phyloP scores from a whole-genome alignment of 2,797 vertebrate species.

The Ctenochaetus hawaiiensis region DNA sequence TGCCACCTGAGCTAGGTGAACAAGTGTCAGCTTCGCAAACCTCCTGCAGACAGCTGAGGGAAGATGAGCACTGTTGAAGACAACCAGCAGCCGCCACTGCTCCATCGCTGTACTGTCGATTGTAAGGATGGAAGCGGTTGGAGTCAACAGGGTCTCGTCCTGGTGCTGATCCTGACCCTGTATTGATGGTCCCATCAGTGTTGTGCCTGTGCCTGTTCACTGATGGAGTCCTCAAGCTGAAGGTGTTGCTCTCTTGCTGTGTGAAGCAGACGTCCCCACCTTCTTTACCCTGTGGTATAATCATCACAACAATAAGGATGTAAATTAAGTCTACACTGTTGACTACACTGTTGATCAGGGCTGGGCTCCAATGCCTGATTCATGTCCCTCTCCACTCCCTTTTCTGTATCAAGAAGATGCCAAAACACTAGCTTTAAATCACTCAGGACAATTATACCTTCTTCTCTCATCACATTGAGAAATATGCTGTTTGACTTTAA shows the following conservation, averaged over 20 bases:
- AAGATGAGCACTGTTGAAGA: conserved; percentile 47
- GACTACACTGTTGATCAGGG: neutral
- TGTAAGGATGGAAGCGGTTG: conserved; percentile 91
- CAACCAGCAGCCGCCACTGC: conserved; percentile 49
- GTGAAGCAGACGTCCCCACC: conserved; percentile 36
- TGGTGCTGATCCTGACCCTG: conserved; percentile 22
- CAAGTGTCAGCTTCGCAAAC: conserved; percentile 46
- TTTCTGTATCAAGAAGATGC: conserved; percentile 9
- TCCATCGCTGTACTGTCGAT: conserved; percentile 88
- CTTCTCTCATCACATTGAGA: neutral
- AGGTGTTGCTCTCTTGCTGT: conserved; percentile 57
- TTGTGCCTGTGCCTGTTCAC: conserved; percentile 84
- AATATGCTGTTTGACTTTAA: too few relatives aligned
- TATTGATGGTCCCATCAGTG: conserved; percentile 79
- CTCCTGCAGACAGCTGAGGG: conserved; percentile 71
- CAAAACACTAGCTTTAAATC: neutral
- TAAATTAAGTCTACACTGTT: neutral
- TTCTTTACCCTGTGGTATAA: conserved; percentile 59
- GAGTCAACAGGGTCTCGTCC: conserved; percentile 66
- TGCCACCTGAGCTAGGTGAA: conserved; percentile 26
- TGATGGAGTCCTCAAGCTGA: conserved; percentile 59
- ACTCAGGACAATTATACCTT: neutral
- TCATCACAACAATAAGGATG: conserved; percentile 1
- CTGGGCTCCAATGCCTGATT: neutral
- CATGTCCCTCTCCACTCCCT: neutral